Evolutionary conservation across 2,888 invertebrate species (phyloP).

Genomic region (Celastrina argiolus): DNA sequence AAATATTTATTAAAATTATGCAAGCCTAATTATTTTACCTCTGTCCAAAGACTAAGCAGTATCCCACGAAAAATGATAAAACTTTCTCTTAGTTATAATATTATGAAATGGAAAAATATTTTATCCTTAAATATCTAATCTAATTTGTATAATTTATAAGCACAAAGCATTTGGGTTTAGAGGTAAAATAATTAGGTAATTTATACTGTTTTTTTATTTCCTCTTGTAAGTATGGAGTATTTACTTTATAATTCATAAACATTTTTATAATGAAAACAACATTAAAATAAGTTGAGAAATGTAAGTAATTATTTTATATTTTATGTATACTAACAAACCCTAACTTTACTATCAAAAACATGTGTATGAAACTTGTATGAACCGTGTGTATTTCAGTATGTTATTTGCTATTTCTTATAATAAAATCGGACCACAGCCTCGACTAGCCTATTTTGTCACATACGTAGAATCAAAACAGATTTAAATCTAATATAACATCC

Average conservation of each 20-base stretch:
- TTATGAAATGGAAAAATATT: conserved; percentile 1
- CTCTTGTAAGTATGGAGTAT: no score
- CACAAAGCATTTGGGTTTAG: not conserved
- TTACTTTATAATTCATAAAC: no score
- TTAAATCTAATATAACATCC: not conserved
- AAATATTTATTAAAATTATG: not conserved
- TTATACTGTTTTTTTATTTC: no score
- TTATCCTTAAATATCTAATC: not conserved
- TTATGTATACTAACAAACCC: not conserved
- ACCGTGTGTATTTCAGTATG: not conserved
- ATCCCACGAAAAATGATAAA: not conserved
- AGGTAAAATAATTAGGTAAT: not conserved
- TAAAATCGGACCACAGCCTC: conserved; percentile 17
- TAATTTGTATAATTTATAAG: not conserved
- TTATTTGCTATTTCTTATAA: not conserved
- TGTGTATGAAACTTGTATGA: not conserved
- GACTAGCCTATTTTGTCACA: conserved; percentile 9
- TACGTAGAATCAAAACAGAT: conserved; percentile 1
- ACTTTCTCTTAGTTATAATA: not conserved
- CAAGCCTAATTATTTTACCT: not conserved
- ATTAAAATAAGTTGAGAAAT: no score
- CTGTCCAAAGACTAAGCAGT: not conserved
- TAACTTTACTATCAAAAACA: not conserved
- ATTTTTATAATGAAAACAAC: no score
- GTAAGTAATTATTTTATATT: not conserved